Base-by-base conservation (phyloP, 2,113 vertebrate genomes). In the Stercorarius parasiticus region DNA sequence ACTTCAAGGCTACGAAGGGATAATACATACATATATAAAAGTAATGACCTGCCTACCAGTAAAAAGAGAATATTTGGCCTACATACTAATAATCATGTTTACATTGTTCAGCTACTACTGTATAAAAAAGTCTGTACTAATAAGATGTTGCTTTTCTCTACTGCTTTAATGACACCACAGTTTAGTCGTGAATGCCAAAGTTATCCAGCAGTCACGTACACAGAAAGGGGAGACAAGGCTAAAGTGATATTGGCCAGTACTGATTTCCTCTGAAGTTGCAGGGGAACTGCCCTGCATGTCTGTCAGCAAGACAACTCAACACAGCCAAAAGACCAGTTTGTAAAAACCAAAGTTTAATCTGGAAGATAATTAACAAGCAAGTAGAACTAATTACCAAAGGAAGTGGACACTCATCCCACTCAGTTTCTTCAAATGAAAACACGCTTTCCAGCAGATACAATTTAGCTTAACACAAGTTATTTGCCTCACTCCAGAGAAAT, bases 11-110 rank as follows among this genome's bases (percentile, higher is more conserved):
- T 96, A 95, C 65, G 87, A 87, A 93, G 56, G 65, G 61, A 93
- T 86, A 97, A 95, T 96, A 97, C 96, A 95, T 96, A 96, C 80
- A 90, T 77, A 27, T 42, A 3, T 12, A 77, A 81, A 91, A 64
- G 34, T 38, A 89, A 87, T 86, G 74, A 94, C n/a, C 74, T 85
- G 61, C 36, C 26, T 86, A 82, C 23, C 16, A 80, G 11, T 76
- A 87, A 93, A 96, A 93, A 88, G 13, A 64, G 42, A 94, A 67
- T 8, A 4, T 70, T 90, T 93, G 40, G 25, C 65, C 79, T 72
- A 23, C 64, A 36, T 14, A 49, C 52, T 74, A 80, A 73, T 72
- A 81, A 65, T 34, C 4, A 30, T 14, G 3, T 93, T 95, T 90
- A 80, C 26, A 76, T 97, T 91, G 23, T 88, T 89, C 80, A 93